Evolutionary conservation across 2,888 invertebrate species (phyloP).

Genomic region (Ypsolopha sequella): DNA sequence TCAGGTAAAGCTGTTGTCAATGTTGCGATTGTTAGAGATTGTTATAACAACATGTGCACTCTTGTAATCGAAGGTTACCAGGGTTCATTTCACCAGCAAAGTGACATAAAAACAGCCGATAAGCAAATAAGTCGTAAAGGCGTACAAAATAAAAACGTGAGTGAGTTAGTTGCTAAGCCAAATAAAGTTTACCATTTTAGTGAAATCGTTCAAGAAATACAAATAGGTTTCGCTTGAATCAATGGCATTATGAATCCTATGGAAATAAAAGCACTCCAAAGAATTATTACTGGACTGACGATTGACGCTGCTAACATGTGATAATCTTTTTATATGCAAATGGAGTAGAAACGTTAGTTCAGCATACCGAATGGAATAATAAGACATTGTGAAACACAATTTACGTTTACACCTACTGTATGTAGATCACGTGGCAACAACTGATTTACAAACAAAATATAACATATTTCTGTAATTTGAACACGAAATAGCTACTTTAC

Average conservation of each 20-base stretch:
- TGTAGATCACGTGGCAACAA: not conserved
- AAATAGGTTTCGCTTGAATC: too few relatives aligned
- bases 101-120: conserved; percentile 1
- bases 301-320: too few relatives aligned
- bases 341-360: not conserved
- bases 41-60: not conserved
- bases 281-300: too few relatives aligned
- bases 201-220: too few relatives aligned
- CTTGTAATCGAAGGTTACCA: conserved; percentile 1
- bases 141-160: too few relatives aligned
- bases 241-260: too few relatives aligned
- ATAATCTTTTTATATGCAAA: not conserved
- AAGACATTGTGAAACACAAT: not conserved
- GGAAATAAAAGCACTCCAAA: too few relatives aligned
- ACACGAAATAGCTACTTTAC: too few relatives aligned
- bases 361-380: not conserved
- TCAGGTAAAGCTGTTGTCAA: not conserved
- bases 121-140: not conserved
- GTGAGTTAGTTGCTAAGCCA: too few relatives aligned
- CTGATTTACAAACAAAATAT: not conserved
- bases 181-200: too few relatives aligned
- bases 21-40: not conserved
- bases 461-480: too few relatives aligned
- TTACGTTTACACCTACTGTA: not conserved
- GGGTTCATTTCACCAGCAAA: not conserved